Conservation (phyloP, 92 coral and sea anemone genomes). For the Porites lobata region DNA sequence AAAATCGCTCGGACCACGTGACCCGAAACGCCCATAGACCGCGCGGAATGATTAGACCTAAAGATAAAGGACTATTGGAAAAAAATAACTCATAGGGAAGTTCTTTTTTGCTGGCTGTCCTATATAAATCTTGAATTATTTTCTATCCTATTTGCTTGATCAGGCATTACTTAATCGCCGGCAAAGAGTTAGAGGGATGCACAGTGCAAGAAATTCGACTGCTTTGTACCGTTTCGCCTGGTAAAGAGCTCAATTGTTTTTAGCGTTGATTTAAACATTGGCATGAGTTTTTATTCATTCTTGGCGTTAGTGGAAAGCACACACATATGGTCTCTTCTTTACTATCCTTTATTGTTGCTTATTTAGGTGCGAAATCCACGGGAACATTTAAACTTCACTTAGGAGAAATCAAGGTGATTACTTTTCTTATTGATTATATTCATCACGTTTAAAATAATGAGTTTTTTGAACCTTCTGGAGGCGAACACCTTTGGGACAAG, state of each 20-base stretch:
- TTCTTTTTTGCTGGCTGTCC: background rate
- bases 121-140: background rate
- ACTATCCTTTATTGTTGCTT: background rate
- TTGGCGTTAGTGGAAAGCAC: background rate
- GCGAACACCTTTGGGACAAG: too few species aligned
- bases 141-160: background rate
- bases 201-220: conserved; percentile 88
- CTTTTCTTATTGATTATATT: background rate
- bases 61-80: too few species aligned
- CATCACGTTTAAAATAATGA: background rate
- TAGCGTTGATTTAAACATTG: background rate
- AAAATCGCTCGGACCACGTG: too few species aligned
- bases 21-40: too few species aligned
- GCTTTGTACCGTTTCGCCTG: conserved; percentile 68
- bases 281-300: background rate
- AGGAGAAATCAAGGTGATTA: conserved; percentile 85
- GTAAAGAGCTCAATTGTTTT: background rate
- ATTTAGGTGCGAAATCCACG: conserved; percentile 35
- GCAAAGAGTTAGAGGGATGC: conserved; percentile 82
- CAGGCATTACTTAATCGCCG: conserved; percentile 92
- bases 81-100: background rate
- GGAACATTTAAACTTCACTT: conserved; percentile 71
- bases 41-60: too few species aligned
- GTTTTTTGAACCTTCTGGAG: background rate
- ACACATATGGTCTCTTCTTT: too few species aligned